Percentiles rank a stretch among this genome's conserved stretches.
Evolutionary conservation across 1,140 invertebrate genomes (phyloP).

Genomic region (Drosophila santomea): DNA sequence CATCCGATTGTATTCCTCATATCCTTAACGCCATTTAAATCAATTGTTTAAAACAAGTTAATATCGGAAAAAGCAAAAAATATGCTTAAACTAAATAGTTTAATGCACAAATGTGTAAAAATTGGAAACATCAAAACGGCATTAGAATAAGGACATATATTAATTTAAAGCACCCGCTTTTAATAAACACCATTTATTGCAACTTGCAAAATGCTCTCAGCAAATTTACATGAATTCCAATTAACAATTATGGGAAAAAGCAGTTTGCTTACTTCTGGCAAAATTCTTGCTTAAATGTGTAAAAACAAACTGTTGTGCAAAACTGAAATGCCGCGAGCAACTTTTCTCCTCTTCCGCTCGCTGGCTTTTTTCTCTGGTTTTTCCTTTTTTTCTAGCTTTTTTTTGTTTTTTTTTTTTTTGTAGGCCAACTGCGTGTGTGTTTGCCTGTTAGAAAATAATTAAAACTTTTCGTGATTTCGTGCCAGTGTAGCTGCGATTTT

Average conservation of each 20-base stretch:
- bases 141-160: not conserved
- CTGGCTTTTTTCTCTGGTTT: constrained; percentile 5
- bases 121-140: no score
- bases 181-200: not conserved
- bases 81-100: no score
- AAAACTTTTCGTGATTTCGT: constrained; percentile 83
- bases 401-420: constrained; percentile 2
- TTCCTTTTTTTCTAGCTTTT: not conserved
- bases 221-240: not conserved
- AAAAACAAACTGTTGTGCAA: constrained; percentile 12
- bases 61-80: not conserved
- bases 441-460: constrained; percentile 82
- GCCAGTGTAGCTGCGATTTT: constrained; percentile 77
- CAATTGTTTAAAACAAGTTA: not conserved
- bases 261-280: not conserved
- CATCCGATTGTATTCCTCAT: not conserved
- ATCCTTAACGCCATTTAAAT: not conserved
- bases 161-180: not conserved
- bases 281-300: constrained; percentile 17
- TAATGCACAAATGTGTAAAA: no score
- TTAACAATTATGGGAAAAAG: constrained; percentile 5
- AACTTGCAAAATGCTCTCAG: not conserved
- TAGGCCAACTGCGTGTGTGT: constrained; percentile 49
- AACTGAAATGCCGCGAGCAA: constrained; percentile 18
- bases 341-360: constrained; percentile 10